phyloP scores from a whole-genome alignment of 2,797 vertebrate species.

The Oryzias sinensis region DNA sequence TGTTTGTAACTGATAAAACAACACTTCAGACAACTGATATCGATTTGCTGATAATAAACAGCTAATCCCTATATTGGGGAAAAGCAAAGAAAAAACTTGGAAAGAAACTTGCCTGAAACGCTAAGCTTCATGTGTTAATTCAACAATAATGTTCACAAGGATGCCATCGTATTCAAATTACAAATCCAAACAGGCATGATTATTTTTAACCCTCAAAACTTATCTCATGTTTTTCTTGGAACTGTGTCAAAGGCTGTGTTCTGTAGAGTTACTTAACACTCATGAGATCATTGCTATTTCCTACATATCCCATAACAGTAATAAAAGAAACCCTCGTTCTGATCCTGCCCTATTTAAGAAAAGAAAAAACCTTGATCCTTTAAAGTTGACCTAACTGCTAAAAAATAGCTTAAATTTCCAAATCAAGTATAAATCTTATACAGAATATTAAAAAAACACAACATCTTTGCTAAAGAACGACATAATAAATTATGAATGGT shows the following conservation, averaged over 20 bases:
- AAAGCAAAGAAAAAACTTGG: constrained; percentile 32
- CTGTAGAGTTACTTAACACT: constrained; percentile 68
- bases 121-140: constrained; percentile 11
- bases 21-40: constrained; percentile 67
- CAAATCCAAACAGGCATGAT: neutral
- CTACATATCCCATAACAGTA: constrained; percentile 53
- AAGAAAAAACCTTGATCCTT: constrained; percentile 57
- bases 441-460: constrained; percentile 15
- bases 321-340: constrained; percentile 53
- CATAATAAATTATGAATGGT: constrained; percentile 34
- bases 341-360: constrained; percentile 55
- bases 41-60: constrained; percentile 69
- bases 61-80: too few species aligned
- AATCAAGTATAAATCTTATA: constrained; percentile 14
- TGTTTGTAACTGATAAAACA: constrained; percentile 77
- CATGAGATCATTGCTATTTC: constrained; percentile 69
- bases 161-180: constrained; percentile 14
- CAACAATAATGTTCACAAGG: neutral
- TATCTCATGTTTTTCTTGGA: constrained; percentile 17
- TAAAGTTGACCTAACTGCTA: constrained; percentile 67
- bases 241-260: constrained; percentile 42
- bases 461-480: constrained; percentile 7
- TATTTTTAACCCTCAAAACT: constrained; percentile 2
- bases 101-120: constrained; percentile 1
- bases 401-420: constrained; percentile 33